Evolutionary conservation across 2,113 vertebrate species (phyloP).

Genomic region (Lagenorhynchus albirostris): DNA sequence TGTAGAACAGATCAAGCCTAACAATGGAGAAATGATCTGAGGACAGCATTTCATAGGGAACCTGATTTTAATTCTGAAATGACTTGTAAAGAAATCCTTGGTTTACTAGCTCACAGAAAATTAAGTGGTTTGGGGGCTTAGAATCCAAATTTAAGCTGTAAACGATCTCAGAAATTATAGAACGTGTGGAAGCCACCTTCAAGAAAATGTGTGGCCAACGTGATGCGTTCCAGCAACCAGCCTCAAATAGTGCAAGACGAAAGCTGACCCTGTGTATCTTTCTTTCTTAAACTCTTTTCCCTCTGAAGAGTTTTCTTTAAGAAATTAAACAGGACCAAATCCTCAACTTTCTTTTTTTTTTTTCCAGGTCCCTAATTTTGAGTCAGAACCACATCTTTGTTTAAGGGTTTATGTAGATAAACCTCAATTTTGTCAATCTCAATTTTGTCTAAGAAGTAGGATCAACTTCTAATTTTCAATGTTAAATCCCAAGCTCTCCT

Average conservation of each 20-base stretch:
- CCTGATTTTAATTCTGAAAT: slow-evolving; percentile 32
- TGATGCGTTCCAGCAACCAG: neutral
- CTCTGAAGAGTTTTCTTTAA: slow-evolving; percentile 80
- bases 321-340: slow-evolving; percentile 77
- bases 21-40: neutral
- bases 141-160: slow-evolving; percentile 58
- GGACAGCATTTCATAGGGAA: neutral
- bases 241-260: neutral
- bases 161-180: slow-evolving; percentile 58
- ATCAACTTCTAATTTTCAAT: slow-evolving; percentile 87
- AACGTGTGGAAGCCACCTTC: slow-evolving; percentile 63
- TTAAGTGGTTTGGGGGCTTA: slow-evolving; percentile 32
- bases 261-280: neutral
- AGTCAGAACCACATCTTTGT: slow-evolving; percentile 86
- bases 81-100: slow-evolving; percentile 46
- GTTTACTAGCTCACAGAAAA: slow-evolving; percentile 45
- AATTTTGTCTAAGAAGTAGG: slow-evolving; percentile 84
- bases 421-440: slow-evolving; percentile 86
- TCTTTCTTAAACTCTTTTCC: slow-evolving; percentile 32
- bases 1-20: neutral
- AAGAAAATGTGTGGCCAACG: neutral
- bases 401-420: slow-evolving; percentile 87
- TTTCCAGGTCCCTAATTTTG: slow-evolving; percentile 81
- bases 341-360: slow-evolving; percentile 77
- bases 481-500: slow-evolving; percentile 80